Percentiles rank a stretch among this genome's conserved stretches.
Conservation (phyloP, 2,888 invertebrate genomes). For the Calameuta filiformis region DNA sequence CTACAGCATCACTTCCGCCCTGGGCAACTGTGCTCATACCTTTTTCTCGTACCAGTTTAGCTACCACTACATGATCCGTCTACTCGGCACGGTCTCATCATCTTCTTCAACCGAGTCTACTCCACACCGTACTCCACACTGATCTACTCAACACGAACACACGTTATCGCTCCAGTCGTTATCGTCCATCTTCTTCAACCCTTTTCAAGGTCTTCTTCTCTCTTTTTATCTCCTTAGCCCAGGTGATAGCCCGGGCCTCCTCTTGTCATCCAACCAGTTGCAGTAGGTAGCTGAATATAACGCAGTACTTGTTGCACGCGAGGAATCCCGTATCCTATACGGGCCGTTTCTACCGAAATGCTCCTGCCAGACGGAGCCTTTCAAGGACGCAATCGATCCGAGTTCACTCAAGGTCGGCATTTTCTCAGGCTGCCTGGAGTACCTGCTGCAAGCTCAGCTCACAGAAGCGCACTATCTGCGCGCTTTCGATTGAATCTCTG, state of each 20-base stretch:
- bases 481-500: too few species aligned
- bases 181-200: too few species aligned
- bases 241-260: too few species aligned
- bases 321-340: slow-evolving; percentile 8
- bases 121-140: too few species aligned
- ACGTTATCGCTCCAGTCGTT: too few species aligned
- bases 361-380: too few species aligned
- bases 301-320: slow-evolving; percentile 47
- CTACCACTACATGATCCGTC: not conserved
- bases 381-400: slow-evolving; percentile 34
- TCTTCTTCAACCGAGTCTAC: not conserved
- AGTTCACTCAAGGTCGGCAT: slow-evolving; percentile 36
- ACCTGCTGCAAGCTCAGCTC: too few species aligned
- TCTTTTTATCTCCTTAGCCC: slow-evolving; percentile 2
- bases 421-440: not conserved
- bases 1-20: not conserved
- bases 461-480: too few species aligned
- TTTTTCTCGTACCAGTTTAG: too few species aligned
- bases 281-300: slow-evolving; percentile 5
- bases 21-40: not conserved
- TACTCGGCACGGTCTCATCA: not conserved
- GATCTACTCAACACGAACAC: too few species aligned
- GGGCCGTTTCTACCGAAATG: too few species aligned
- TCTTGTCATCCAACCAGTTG: too few species aligned
- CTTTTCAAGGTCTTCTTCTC: not conserved